These are phyloP conservation scores for Mugil cephalus DNA, from an alignment of 2,113 vertebrate species.

Conservation along the genomic window DNA sequence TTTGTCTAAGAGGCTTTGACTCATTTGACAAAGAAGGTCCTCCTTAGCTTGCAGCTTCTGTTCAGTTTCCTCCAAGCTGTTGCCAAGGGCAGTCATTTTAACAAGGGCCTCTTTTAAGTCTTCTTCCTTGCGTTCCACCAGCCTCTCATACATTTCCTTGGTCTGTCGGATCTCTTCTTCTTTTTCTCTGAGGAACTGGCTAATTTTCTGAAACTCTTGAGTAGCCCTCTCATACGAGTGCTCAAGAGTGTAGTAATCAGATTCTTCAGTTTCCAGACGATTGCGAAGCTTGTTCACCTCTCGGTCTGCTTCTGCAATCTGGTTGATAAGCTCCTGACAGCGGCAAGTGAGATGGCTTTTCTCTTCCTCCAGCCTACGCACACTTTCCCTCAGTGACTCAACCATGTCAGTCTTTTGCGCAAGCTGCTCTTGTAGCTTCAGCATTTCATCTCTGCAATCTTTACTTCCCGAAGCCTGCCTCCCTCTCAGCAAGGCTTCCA, in stretches of 20 bases:
- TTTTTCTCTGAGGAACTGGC: slow-evolving; percentile 87
- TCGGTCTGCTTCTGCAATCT: slow-evolving; percentile 86
- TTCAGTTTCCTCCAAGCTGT: slow-evolving; percentile 91
- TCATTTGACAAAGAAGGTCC: slow-evolving; percentile 86
- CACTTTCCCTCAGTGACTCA: slow-evolving; percentile 87
- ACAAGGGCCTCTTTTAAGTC: slow-evolving; percentile 91
- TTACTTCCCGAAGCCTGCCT: slow-evolving; percentile 82
- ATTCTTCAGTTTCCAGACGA: slow-evolving; percentile 87
- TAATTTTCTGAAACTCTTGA: slow-evolving; percentile 88
- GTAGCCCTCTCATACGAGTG: slow-evolving; percentile 88
- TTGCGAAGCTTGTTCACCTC: slow-evolving; percentile 88
- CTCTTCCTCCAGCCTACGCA: slow-evolving; percentile 89
- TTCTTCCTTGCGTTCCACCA: slow-evolving; percentile 89
- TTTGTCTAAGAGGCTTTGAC: slow-evolving; percentile 55
- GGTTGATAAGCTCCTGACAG: slow-evolving; percentile 92
- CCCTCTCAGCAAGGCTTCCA: slow-evolving; percentile 89
- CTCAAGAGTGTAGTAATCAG: slow-evolving; percentile 89
- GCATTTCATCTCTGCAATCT: slow-evolving; percentile 86
- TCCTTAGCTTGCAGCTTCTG: slow-evolving; percentile 88
- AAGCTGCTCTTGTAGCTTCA: slow-evolving; percentile 90
- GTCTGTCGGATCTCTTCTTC: slow-evolving; percentile 91
- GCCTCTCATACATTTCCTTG: slow-evolving; percentile 88
- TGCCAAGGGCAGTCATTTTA: slow-evolving; percentile 90
- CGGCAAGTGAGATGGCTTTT: slow-evolving; percentile 87
- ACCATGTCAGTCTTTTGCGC: slow-evolving; percentile 84